Percentiles rank a stretch among this genome's conserved stretches.
These are phyloP conservation scores for Idaea aversata DNA, from an alignment of 2,888 invertebrate genomes.

Conservation along the genomic window DNA sequence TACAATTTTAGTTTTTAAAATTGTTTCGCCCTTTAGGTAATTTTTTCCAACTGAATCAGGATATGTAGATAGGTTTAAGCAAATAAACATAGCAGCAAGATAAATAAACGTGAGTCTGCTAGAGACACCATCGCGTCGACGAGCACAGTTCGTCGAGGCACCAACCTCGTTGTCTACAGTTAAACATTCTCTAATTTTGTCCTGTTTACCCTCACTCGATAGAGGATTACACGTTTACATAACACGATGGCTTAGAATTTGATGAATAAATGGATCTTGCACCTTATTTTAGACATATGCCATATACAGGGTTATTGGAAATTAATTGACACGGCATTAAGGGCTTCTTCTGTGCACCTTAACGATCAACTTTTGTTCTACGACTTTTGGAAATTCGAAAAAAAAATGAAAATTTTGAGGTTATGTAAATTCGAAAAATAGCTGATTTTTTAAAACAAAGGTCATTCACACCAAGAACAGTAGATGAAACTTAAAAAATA, in stretches of 20 bases:
- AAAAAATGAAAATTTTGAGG: no score
- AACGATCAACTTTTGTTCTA: no score
- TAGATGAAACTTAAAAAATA: no score
- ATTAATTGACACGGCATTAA: no score
- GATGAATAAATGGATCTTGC: neutral
- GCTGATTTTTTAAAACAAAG: no score
- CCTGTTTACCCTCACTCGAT: slow-evolving; percentile 10
- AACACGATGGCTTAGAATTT: slow-evolving; percentile 1
- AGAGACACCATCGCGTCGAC: neutral
- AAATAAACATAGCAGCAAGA: neutral
- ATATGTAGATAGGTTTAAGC: neutral
- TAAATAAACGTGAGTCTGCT: neutral
- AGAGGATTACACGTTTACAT: slow-evolving; percentile 9
- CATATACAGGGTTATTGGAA: no score
- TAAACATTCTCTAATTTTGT: slow-evolving; percentile 12
- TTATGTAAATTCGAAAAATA: no score
- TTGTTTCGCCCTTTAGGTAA: neutral
- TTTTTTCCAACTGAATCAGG: neutral
- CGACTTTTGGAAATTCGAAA: no score
- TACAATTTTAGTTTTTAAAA: no score
- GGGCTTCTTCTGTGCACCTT: no score
- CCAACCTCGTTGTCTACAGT: neutral
- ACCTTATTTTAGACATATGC: no score
- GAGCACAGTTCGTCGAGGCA: neutral
- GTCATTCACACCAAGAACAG: no score